Evolutionary conservation across 2,797 vertebrate species (phyloP), one percentile per base, ranked within the genome.

Genomic region (Sciurus vulgaris): DNA sequence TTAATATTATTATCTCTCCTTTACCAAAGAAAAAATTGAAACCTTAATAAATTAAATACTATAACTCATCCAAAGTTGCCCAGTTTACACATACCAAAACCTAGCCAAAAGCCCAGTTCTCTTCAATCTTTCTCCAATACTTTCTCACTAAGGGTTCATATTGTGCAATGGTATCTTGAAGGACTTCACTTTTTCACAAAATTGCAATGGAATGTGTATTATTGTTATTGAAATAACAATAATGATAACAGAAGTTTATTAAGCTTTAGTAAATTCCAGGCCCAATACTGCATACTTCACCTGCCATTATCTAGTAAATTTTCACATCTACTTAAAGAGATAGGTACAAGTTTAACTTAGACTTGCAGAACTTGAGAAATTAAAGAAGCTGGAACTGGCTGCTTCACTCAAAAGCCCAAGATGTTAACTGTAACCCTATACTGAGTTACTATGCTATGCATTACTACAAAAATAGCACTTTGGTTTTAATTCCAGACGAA

Each of bases 401-500:
- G 38, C 61, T 86, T 87, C 30, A 78, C 17, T 74, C 41, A 17
- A 76, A 94, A 92, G 26, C 56, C 35, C 12, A 89, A 67, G 24
- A 70, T 77, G 33, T 86, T 89, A 94, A 76, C 69, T 41, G 7
- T 78, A 77, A 69, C 3, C 10, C 22, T 72, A 5, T 26, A 41
- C 30, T 38, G 13, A 28, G 17, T n/a, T 33, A 15, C 28, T 33
- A 15, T 33, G 30, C 63, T 56, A 33, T 61, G 33, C 41, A 81
- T 63, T 17, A 22, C 14, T 72, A 41, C 12, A 41, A 26, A 44
- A 74, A 28, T 79, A 38, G 69, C 4, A 17, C 83, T 92, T 86
- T 14, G 26, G 33, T 91, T 93, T 96, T 83, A 92, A 79, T 85
- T 8, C n/a, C 76, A 90, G 69, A 83, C 91, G 94, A 92, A 67